These are phyloP conservation scores for Achatina immaculata DNA, from an alignment of 1,140 invertebrate genomes.

Conservation along the genomic window DNA sequence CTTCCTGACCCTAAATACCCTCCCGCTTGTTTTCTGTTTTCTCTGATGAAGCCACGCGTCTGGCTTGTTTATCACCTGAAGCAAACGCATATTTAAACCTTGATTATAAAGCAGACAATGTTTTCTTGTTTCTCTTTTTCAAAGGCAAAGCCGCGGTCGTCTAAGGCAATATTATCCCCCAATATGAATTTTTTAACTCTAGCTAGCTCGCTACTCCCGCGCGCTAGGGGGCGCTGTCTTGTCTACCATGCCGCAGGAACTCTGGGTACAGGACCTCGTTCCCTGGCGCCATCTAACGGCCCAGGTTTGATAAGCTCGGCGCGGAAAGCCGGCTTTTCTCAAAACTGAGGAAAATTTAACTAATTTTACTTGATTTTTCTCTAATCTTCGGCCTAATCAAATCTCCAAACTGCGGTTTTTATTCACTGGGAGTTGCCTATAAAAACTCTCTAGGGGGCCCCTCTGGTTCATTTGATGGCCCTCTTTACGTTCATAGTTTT, in stretches of 20 bases:
- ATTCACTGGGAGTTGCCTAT: background rate
- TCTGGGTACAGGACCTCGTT: background rate
- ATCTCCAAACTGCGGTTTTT: background rate
- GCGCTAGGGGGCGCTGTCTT: conserved; percentile 4
- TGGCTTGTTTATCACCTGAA: too few relatives aligned
- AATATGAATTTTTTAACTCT: background rate
- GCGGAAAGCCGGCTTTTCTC: background rate
- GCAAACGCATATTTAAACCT: too few relatives aligned
- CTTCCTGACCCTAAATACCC: too few relatives aligned
- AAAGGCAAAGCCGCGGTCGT: background rate
- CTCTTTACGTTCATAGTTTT: background rate
- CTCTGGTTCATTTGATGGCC: conserved; percentile 2
- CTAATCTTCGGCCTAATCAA: conserved; percentile 4
- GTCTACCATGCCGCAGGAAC: background rate
- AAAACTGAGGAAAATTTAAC: conserved; percentile 5
- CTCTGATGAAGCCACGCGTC: too few relatives aligned
- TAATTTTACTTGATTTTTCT: conserved; percentile 15
- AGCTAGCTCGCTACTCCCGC: background rate
- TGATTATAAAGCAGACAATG: too few relatives aligned
- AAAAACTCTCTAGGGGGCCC: background rate
- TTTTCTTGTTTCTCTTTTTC: too few relatives aligned
- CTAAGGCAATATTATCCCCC: background rate
- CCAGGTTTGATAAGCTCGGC: background rate
- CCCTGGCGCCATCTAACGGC: conserved; percentile 4
- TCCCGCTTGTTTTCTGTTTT: too few relatives aligned